Conservation (phyloP, 53 echinoderm and acorn worm species). For the Paracentrotus lividus region DNA sequence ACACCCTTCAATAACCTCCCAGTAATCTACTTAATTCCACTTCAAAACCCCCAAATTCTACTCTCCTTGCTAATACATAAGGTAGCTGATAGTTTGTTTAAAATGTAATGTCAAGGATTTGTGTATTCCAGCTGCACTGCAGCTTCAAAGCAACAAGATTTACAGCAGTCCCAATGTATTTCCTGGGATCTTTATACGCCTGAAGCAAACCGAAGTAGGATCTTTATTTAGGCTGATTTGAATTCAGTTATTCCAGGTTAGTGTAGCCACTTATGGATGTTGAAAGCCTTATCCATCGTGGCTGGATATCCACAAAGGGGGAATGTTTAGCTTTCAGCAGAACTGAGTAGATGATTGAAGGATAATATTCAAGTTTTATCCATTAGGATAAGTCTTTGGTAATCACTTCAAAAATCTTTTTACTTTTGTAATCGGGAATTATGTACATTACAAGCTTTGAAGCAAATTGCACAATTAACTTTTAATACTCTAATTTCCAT, state of each 20-base stretch:
- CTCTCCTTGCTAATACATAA: neutral
- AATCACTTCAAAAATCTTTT: neutral
- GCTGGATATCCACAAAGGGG: neutral
- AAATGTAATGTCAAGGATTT: neutral
- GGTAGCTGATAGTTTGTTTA: neutral
- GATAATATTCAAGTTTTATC: neutral
- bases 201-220: neutral
- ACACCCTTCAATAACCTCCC: slow-evolving; percentile 36
- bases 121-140: slow-evolving; percentile 28
- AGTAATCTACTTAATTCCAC: neutral
- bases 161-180: neutral
- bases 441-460: neutral
- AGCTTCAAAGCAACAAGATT: neutral
- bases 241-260: neutral
- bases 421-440: neutral
- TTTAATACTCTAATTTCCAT: neutral
- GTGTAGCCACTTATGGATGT: neutral
- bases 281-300: neutral
- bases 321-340: neutral
- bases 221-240: slow-evolving; percentile 1
- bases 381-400: too few relatives aligned
- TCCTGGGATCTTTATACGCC: neutral
- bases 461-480: neutral
- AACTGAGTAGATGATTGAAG: neutral
- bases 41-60: neutral